These are phyloP conservation scores for Kryptolebias ocellatus DNA, from an alignment of 2,797 vertebrate species.

Conservation along the genomic window DNA sequence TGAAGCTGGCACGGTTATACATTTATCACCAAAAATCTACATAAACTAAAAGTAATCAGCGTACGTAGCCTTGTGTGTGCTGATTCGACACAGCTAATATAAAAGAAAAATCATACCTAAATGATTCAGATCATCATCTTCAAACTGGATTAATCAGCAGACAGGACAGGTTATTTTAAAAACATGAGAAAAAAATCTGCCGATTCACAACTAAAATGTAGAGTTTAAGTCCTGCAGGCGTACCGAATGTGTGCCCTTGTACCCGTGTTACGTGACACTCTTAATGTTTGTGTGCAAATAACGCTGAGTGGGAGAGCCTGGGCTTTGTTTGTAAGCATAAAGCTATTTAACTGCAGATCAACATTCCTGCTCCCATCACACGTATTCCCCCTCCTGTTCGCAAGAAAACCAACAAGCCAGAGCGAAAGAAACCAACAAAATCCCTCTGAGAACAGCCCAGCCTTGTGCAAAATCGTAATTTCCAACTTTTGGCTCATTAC, in stretches of 20 bases:
- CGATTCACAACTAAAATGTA: not conserved
- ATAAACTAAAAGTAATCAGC: no score
- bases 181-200: no score
- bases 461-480: slow-evolving; percentile 42
- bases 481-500: slow-evolving; percentile 24
- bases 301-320: slow-evolving; percentile 31
- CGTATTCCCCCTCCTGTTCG: slow-evolving; percentile 62
- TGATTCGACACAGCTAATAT: no score
- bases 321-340: slow-evolving; percentile 71
- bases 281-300: slow-evolving; percentile 60
- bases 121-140: not conserved
- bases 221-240: not conserved
- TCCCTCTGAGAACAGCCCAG: slow-evolving; percentile 32
- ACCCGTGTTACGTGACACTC: slow-evolving; percentile 37
- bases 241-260: slow-evolving; percentile 15
- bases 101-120: no score
- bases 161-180: no score
- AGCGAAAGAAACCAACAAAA: slow-evolving; percentile 44
- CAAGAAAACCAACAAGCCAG: slow-evolving; percentile 24
- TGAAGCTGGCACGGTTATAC: no score
- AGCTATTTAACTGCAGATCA: slow-evolving; percentile 82
- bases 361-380: slow-evolving; percentile 78
- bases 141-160: no score
- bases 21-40: no score
- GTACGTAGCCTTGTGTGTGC: no score